Percentiles rank a stretch among this genome's conserved stretches.
These are phyloP conservation scores for Morus bassanus DNA, from an alignment of 2,797 vertebrate genomes.

Conservation along the genomic window DNA sequence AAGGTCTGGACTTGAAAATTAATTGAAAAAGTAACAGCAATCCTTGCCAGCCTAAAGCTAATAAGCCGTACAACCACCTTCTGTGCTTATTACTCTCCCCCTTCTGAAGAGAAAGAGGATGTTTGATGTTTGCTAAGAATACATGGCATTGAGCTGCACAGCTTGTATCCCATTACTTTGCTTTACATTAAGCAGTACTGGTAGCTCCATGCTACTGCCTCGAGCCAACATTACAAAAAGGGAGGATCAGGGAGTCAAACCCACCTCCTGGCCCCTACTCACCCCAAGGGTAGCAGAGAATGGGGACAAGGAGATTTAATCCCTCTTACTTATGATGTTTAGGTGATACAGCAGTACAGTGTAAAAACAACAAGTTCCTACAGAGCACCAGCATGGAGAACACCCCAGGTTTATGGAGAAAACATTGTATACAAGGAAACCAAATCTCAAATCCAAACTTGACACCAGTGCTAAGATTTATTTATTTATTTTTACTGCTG, in stretches of 20 bases:
- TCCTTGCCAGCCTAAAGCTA: not conserved
- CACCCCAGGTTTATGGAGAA: not conserved
- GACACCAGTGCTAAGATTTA: not conserved
- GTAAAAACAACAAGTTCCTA: not conserved
- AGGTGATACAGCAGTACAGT: not conserved
- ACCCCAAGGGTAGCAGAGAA: not conserved
- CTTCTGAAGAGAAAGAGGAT: not conserved
- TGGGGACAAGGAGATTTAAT: not conserved
- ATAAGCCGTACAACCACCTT: not conserved
- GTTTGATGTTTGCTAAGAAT: not conserved
- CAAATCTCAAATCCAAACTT: not conserved
- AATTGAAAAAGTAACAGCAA: not conserved
- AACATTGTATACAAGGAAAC: not conserved
- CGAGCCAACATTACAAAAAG: not conserved
- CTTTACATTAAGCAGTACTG: not conserved
- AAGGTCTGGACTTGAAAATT: not conserved
- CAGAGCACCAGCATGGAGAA: not conserved
- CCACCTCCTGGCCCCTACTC: not conserved
- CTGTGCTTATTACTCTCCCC: not conserved
- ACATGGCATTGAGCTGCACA: accelerated
- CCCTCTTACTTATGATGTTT: accelerated
- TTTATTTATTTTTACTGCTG: not conserved
- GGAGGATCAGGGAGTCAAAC: not conserved
- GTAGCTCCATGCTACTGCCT: not conserved
- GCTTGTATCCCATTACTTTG: not conserved